These are phyloP conservation scores for Equus przewalskii DNA, from an alignment of 2,113 vertebrate species.

Conservation along the genomic window DNA sequence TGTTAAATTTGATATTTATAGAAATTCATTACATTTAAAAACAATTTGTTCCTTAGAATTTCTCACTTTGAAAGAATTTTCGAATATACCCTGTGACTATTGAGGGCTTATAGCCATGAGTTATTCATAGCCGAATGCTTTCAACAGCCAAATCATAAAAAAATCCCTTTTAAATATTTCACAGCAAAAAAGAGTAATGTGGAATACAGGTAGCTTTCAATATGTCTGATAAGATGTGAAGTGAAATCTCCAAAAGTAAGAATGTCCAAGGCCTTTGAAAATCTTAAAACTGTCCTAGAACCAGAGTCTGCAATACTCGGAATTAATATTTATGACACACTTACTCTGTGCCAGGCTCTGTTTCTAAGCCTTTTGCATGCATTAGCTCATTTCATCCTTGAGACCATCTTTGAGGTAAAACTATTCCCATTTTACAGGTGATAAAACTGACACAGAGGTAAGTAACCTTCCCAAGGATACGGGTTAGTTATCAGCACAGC, in stretches of 20 bases:
- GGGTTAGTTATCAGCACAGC: neutral
- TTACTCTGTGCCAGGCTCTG: neutral
- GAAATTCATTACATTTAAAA: slow-evolving; percentile 77
- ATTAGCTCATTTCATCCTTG: neutral
- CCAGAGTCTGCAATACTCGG: neutral
- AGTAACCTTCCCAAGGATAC: neutral
- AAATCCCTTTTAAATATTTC: slow-evolving; percentile 18
- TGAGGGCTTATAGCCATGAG: slow-evolving; percentile 3
- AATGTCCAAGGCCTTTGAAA: neutral
- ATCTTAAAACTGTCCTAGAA: neutral
- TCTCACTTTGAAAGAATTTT: slow-evolving; percentile 65
- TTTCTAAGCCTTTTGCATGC: neutral
- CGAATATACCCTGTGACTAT: neutral
- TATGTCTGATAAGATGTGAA: neutral
- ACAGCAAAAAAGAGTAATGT: neutral
- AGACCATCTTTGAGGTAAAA: neutral
- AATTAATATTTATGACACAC: neutral
- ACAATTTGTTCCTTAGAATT: slow-evolving; percentile 67
- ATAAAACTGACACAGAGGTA: neutral
- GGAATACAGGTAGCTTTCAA: neutral
- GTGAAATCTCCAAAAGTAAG: slow-evolving; percentile 16
- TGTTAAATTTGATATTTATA: slow-evolving; percentile 73
- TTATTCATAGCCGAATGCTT: slow-evolving; percentile 25
- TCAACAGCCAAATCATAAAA: slow-evolving; percentile 24
- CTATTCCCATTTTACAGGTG: neutral